A percentile compares a stretch with the other conserved stretches of the same genome.
Conservation (phyloP, 2,888 invertebrate genomes). For the Hirtodrosophila confusa region DNA sequence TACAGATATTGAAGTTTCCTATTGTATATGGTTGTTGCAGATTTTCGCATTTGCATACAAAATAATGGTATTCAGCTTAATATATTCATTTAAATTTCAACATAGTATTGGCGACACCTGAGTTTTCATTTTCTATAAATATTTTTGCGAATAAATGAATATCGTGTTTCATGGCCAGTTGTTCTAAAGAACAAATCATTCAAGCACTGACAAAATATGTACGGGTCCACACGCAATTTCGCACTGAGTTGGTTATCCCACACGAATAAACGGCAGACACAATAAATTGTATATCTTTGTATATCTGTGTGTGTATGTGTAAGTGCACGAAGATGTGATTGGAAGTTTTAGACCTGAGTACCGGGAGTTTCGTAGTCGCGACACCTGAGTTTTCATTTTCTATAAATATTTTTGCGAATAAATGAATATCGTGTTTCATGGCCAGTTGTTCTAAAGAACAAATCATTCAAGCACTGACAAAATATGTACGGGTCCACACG, state of each 20-base stretch:
- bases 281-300: slow-evolving; percentile 21
- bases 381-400: slow-evolving; percentile 32
- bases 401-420: slow-evolving; percentile 32
- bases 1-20: too few species aligned
- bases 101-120: slow-evolving; percentile 16
- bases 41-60: background rate
- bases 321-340: too few species aligned
- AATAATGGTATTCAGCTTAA: background rate
- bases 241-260: background rate
- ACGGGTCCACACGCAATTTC: slow-evolving; percentile 5
- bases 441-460: slow-evolving; percentile 23
- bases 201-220: slow-evolving; percentile 22
- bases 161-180: slow-evolving; percentile 44
- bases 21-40: too few species aligned
- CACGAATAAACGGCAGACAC: slow-evolving; percentile 1
- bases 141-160: slow-evolving; percentile 24
- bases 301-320: too few species aligned
- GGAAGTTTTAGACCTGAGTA: too few species aligned
- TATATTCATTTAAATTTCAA: background rate
- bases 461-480: slow-evolving; percentile 25
- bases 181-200: slow-evolving; percentile 17
- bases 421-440: slow-evolving; percentile 45
- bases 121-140: slow-evolving; percentile 35
- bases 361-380: too few species aligned
- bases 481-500: slow-evolving; percentile 4